These are phyloP conservation scores for Cercopithecus neglectus DNA, from an alignment of 2,797 vertebrate genomes.

Conservation along the genomic window DNA sequence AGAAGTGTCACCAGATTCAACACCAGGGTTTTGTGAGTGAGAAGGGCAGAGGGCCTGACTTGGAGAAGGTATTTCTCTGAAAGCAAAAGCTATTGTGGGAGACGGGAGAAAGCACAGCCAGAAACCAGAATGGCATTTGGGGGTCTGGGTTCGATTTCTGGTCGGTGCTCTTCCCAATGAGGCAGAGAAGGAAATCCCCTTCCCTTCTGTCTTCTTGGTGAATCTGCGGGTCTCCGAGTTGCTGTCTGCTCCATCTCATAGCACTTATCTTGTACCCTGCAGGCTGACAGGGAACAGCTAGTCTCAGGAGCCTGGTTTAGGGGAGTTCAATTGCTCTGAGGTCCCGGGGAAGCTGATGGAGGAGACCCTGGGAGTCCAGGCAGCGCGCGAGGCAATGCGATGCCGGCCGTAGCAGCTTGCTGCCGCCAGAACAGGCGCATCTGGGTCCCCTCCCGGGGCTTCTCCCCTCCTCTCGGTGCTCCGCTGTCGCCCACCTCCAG, in stretches of 20 bases:
- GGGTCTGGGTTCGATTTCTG: background rate
- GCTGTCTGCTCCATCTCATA: background rate
- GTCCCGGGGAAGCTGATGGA: background rate
- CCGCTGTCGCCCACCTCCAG: background rate
- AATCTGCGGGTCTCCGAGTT: accelerated
- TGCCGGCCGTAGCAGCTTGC: background rate
- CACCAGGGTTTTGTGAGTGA: background rate
- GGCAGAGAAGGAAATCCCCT: background rate
- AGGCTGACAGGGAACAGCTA: background rate
- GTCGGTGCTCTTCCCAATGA: accelerated
- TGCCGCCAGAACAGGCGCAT: background rate
- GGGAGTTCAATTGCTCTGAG: background rate
- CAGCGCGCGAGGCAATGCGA: background rate
- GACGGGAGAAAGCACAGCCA: background rate
- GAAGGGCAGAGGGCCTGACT: background rate
- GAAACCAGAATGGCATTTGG: background rate
- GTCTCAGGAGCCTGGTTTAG: background rate
- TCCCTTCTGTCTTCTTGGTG: too few species aligned
- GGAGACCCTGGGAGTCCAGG: background rate
- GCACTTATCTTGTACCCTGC: accelerated
- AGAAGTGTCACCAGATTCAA: background rate
- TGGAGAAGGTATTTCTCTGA: background rate
- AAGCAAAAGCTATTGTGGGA: background rate
- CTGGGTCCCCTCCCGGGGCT: background rate
- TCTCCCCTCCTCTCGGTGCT: background rate